Evolutionary conservation across 37 sponge, comb jelly and placozoan genomes (phyloP).

Genomic region (Chondrilla cf. caribensis): DNA sequence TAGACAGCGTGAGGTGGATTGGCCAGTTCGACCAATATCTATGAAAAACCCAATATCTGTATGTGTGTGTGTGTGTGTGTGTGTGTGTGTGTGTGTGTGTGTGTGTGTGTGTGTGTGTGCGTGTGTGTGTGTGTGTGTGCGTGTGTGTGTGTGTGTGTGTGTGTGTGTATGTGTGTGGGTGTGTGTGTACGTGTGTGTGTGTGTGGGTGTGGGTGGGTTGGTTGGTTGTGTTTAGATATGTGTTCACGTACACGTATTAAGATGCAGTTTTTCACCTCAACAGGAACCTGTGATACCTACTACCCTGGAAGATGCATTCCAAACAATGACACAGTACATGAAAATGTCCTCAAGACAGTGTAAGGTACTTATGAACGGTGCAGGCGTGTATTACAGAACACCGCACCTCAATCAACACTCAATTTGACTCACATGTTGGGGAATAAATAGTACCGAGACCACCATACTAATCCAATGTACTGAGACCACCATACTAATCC

Average conservation of each 20-base stretch:
- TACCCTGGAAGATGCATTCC: slow-evolving; percentile 74
- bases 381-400: no score
- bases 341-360: slow-evolving; percentile 57
- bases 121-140: no score
- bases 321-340: slow-evolving; percentile 55
- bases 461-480: no score
- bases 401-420: no score
- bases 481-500: no score
- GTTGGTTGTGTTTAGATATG: background rate
- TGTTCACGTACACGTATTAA: background rate
- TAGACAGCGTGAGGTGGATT: slow-evolving; percentile 21
- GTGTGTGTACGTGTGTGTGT: background rate
- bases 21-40: slow-evolving; percentile 30
- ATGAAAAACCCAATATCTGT: slow-evolving; percentile 24
- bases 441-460: no score
- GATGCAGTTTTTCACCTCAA: background rate
- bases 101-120: no score
- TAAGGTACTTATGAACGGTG: slow-evolving; percentile 42
- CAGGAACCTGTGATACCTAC: slow-evolving; percentile 66
- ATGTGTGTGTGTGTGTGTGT: background rate
- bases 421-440: no score
- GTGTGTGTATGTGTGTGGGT: background rate
- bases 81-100: background rate
- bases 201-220: background rate
- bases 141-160: background rate